Percentiles rank a stretch among this genome's conserved stretches.
Conservation (phyloP, 2,797 vertebrate species). For the Clamator glandarius region DNA sequence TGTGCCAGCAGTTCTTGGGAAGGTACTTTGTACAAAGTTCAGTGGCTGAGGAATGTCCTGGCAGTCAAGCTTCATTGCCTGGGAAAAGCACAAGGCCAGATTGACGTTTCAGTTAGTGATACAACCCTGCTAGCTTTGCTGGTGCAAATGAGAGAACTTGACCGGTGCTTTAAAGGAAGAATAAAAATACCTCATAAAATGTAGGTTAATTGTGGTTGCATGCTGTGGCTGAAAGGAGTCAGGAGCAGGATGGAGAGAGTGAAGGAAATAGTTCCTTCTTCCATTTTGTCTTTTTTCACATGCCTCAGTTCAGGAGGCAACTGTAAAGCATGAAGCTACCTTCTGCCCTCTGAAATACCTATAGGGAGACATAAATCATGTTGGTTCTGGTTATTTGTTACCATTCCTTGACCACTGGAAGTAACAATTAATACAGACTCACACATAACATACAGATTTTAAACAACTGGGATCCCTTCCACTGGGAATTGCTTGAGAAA, state of each 20-base stretch:
- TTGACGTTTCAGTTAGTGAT: slow-evolving; percentile 8
- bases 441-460: not conserved
- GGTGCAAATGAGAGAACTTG: not conserved
- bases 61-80: slow-evolving; percentile 60
- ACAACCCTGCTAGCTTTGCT: not conserved
- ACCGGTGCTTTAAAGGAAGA: not conserved
- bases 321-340: not conserved
- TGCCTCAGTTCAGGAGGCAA: not conserved
- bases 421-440: slow-evolving; percentile 14
- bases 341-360: not conserved
- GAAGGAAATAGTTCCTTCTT: not conserved
- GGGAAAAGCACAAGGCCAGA: slow-evolving; percentile 47
- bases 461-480: not conserved
- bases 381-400: slow-evolving; percentile 36
- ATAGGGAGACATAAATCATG: not conserved
- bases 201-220: not conserved
- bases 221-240: not conserved
- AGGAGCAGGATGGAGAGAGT: not conserved
- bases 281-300: not conserved
- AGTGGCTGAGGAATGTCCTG: slow-evolving; percentile 43
- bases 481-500: not conserved
- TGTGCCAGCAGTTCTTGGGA: not conserved
- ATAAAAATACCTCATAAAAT: slow-evolving; percentile 18
- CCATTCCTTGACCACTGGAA: not conserved
- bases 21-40: slow-evolving; percentile 22